Conservation (phyloP, 2,113 vertebrate genomes). For the Kobus ellipsiprymnus region DNA sequence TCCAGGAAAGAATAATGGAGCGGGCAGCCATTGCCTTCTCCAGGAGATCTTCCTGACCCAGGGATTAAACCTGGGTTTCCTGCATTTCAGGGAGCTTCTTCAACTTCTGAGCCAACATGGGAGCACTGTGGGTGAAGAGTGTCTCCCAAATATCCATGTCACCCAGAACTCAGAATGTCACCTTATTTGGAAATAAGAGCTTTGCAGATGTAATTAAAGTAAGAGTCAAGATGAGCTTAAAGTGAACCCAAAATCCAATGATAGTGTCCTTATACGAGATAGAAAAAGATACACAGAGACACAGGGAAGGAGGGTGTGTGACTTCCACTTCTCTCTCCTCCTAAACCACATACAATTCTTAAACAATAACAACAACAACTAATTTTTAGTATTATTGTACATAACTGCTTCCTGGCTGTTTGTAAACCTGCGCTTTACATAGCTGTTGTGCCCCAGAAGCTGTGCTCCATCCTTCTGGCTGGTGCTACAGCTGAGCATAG, state of each 20-base stretch:
- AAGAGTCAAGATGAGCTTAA: not conserved
- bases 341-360: not conserved
- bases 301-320: not conserved
- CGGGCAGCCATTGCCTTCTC: not conserved
- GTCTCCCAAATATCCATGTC: not conserved
- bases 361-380: not conserved
- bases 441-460: not conserved
- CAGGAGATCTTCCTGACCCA: not conserved
- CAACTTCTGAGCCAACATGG: not conserved
- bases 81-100: not conserved
- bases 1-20: not conserved
- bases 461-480: not conserved
- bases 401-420: not conserved
- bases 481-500: not conserved
- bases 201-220: not conserved
- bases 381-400: not conserved
- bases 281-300: not conserved
- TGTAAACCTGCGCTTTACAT: not conserved
- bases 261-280: not conserved
- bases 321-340: not conserved
- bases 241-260: not conserved
- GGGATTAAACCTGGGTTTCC: not conserved
- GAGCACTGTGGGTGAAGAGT: not conserved
- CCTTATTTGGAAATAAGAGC: not conserved
- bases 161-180: not conserved